A percentile compares a stretch with the other conserved stretches of the same genome.
Evolutionary conservation across 2,113 vertebrate genomes (phyloP).

Genomic region (Brachirus orientalis): DNA sequence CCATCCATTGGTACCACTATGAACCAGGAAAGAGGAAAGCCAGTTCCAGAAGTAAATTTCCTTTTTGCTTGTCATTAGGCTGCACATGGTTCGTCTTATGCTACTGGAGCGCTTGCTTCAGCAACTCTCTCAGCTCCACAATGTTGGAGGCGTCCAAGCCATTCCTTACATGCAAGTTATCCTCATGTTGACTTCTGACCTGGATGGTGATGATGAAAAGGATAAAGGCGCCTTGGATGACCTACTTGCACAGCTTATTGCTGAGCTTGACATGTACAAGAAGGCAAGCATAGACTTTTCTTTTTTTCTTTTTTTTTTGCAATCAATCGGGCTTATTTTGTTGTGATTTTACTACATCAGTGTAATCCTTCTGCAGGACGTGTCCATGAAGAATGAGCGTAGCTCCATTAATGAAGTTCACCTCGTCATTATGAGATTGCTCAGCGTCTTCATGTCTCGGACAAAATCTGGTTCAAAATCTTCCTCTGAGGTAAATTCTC

Average conservation of each 20-base stretch:
- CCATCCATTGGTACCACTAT: neutral
- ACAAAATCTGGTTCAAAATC: slow-evolving; percentile 98
- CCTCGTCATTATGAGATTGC: slow-evolving; percentile 95
- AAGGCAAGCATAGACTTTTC: slow-evolving; percentile 84
- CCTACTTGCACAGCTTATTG: slow-evolving; percentile 93
- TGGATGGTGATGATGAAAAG: slow-evolving; percentile 98
- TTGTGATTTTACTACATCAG: slow-evolving; percentile 8
- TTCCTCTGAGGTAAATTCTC: slow-evolving; percentile 91
- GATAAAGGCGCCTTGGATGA: slow-evolving; percentile 98
- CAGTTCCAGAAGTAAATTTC: neutral
- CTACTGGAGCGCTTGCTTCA: slow-evolving; percentile 95
- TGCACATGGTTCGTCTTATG: slow-evolving; percentile 98
- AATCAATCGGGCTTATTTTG: neutral
- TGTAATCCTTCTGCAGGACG: slow-evolving; percentile 82
- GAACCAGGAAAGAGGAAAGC: neutral
- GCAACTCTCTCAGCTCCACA: slow-evolving; percentile 91
- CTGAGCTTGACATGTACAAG: slow-evolving; percentile 95
- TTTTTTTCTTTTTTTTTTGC: neutral
- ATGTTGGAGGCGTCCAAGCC: slow-evolving; percentile 94
- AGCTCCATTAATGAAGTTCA: slow-evolving; percentile 95
- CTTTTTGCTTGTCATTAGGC: slow-evolving; percentile 72
- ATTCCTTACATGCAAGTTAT: slow-evolving; percentile 99
- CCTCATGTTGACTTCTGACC: slow-evolving; percentile 96
- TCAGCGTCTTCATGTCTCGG: slow-evolving; percentile 99
- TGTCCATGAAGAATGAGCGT: slow-evolving; percentile 96